These are phyloP conservation scores for Drosophila neoperkinsi DNA, from an alignment of 2,888 invertebrate species.

Conservation along the genomic window DNA sequence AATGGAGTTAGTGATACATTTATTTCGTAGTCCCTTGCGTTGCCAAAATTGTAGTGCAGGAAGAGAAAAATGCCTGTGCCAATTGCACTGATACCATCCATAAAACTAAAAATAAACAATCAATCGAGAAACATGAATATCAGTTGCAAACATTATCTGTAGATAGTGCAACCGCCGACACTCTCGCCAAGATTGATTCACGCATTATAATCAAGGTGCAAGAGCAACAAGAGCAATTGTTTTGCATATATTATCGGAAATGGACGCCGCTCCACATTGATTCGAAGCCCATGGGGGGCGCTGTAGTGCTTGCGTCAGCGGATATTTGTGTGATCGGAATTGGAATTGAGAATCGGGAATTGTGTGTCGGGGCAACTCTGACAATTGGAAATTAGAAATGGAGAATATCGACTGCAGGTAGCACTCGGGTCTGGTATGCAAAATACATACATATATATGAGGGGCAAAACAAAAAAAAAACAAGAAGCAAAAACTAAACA, in stretches of 20 bases:
- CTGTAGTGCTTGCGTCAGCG: slow-evolving; percentile 48
- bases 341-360: slow-evolving; percentile 27
- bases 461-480: neutral
- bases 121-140: slow-evolving; percentile 21
- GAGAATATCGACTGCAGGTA: slow-evolving; percentile 51
- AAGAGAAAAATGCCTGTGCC: no score
- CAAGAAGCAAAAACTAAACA: slow-evolving; percentile 43
- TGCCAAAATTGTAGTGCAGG: no score
- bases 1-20: no score
- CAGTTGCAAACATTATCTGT: slow-evolving; percentile 19
- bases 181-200: slow-evolving; percentile 23
- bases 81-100: no score
- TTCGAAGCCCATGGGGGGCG: slow-evolving; percentile 8
- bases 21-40: no score
- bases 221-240: slow-evolving; percentile 15
- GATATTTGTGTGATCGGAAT: slow-evolving; percentile 50
- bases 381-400: slow-evolving; percentile 32
- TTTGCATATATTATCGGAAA: slow-evolving; percentile 7
- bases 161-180: neutral
- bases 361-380: slow-evolving; percentile 16
- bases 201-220: slow-evolving; percentile 43
- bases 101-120: slow-evolving; percentile 7
- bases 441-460: slow-evolving; percentile 20
- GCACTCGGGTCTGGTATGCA: slow-evolving; percentile 37
- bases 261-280: slow-evolving; percentile 11